These are phyloP conservation scores for Chrysolina oricalcia DNA, from an alignment of 2,888 invertebrate genomes.

Conservation along the genomic window DNA sequence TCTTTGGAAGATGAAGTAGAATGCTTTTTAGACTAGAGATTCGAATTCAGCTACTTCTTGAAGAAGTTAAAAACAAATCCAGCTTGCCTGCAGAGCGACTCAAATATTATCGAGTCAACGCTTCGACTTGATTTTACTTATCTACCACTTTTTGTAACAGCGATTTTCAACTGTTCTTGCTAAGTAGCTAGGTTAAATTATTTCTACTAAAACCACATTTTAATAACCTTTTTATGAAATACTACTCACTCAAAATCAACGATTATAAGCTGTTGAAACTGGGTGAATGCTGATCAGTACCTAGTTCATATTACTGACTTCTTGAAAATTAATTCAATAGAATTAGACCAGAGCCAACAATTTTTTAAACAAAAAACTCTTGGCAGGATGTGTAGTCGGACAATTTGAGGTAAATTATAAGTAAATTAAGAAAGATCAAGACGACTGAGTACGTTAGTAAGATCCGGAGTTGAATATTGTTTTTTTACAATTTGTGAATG, in stretches of 20 bases:
- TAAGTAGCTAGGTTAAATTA: neutral
- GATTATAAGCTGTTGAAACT: neutral
- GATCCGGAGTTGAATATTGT: too few relatives aligned
- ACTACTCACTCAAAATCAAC: neutral
- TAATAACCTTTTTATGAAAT: neutral
- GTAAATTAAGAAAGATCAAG: too few relatives aligned
- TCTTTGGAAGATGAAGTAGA: slow-evolving; percentile 54
- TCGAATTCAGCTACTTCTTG: neutral
- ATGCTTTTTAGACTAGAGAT: slow-evolving; percentile 28
- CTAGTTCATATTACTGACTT: too few relatives aligned
- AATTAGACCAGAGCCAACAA: too few relatives aligned
- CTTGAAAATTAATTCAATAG: too few relatives aligned
- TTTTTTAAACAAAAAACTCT: too few relatives aligned
- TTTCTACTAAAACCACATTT: neutral
- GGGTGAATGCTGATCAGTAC: neutral
- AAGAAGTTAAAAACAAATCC: neutral
- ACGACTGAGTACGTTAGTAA: too few relatives aligned
- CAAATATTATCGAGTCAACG: neutral
- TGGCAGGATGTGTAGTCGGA: too few relatives aligned
- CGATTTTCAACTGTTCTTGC: neutral
- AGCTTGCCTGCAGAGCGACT: neutral
- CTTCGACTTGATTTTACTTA: neutral
- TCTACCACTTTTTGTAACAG: neutral
- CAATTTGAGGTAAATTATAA: too few relatives aligned
- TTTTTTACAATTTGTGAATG: too few relatives aligned